A percentile compares a stretch with the other conserved stretches of the same genome.
Evolutionary conservation across 92 coral and sea anemone species (phyloP).

Genomic region (Bergia sp.): DNA sequence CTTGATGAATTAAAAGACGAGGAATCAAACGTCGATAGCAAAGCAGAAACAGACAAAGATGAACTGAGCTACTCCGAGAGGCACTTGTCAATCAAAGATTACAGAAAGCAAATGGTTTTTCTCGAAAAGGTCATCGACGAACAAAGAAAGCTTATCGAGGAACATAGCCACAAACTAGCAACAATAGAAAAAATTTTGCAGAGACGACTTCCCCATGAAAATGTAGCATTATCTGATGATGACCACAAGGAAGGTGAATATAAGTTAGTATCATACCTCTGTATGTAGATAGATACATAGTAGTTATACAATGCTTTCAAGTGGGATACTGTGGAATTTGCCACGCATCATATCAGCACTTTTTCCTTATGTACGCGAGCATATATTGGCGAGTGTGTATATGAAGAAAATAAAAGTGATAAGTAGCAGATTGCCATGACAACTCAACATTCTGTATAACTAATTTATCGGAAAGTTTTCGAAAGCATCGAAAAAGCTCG

Average conservation of each 20-base stretch:
- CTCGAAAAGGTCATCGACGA: slow-evolving; percentile 20
- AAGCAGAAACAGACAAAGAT: background rate
- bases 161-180: slow-evolving; percentile 10
- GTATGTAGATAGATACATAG: too few species aligned
- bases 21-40: background rate
- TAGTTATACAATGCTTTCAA: too few species aligned
- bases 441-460: too few species aligned
- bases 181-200: slow-evolving; percentile 24
- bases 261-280: too few species aligned
- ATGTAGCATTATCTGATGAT: background rate
- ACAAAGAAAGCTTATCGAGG: slow-evolving; percentile 13
- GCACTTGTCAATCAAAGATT: slow-evolving; percentile 15
- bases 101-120: slow-evolving; percentile 7
- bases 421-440: too few species aligned
- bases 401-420: too few species aligned
- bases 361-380: too few species aligned
- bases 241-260: slow-evolving; percentile 21
- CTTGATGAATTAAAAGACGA: background rate
- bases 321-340: too few species aligned
- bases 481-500: too few species aligned
- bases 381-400: too few species aligned
- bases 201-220: slow-evolving; percentile 11
- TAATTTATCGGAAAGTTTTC: too few species aligned
- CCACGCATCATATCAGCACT: too few species aligned
- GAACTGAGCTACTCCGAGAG: background rate